Evolutionary conservation across 2,888 invertebrate genomes (phyloP).

Genomic region (Dicycla oo): DNA sequence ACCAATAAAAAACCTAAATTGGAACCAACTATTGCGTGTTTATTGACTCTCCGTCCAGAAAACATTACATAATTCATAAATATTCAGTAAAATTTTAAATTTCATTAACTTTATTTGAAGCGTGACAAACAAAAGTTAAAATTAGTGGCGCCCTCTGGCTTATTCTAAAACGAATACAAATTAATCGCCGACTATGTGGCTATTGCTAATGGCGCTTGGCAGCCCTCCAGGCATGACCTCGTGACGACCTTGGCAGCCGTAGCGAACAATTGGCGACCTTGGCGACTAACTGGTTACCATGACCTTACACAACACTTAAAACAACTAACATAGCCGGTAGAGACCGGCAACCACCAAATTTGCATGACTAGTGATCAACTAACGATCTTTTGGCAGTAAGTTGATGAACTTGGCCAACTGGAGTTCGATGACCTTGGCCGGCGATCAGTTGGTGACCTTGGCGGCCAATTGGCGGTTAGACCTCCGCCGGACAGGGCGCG

Average conservation of each 20-base stretch:
- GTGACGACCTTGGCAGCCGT: constrained; percentile 68
- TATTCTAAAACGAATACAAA: constrained; percentile 90
- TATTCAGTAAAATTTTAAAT: constrained; percentile 78
- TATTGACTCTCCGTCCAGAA: constrained; percentile 90
- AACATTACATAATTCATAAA: constrained; percentile 86
- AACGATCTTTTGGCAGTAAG: constrained; percentile 73
- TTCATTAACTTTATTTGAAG: constrained; percentile 86
- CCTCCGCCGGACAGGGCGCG: constrained; percentile 39
- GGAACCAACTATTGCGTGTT: constrained; percentile 91
- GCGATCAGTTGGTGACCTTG: constrained; percentile 68
- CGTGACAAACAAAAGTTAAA: constrained; percentile 83
- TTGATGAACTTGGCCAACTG: constrained; percentile 68
- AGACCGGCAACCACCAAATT: constrained; percentile 67
- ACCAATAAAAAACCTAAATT: constrained; percentile 78
- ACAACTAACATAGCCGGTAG: constrained; percentile 63
- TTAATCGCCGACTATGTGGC: constrained; percentile 89
- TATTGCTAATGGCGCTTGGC: constrained; percentile 87
- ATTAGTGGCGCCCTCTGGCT: constrained; percentile 85
- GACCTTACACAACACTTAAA: constrained; percentile 66
- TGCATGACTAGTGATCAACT: constrained; percentile 69
- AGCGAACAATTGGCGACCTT: constrained; percentile 67
- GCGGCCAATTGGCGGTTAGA: constrained; percentile 65
- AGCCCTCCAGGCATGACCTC: constrained; percentile 72
- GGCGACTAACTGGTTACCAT: constrained; percentile 65
- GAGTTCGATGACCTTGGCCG: constrained; percentile 60